These are phyloP conservation scores for Cirrhinus mrigala DNA, from an alignment of 2,797 vertebrate species.

Conservation along the genomic window DNA sequence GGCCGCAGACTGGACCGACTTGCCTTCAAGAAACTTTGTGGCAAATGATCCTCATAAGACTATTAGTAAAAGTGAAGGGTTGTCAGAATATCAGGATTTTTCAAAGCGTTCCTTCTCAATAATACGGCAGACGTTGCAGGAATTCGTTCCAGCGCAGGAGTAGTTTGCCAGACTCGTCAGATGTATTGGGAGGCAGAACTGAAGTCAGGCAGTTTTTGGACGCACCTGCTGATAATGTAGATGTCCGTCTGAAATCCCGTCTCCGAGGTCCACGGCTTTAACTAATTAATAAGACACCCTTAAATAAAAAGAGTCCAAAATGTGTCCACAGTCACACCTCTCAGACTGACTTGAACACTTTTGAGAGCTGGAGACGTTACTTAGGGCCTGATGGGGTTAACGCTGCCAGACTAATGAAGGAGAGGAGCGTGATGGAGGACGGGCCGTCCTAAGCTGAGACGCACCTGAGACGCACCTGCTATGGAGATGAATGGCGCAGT, in stretches of 20 bases:
- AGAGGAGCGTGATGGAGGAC: not conserved
- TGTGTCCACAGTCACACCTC: not conserved
- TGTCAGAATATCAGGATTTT: conserved; percentile 73
- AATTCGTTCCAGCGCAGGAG: conserved; percentile 67
- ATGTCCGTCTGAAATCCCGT: conserved; percentile 81
- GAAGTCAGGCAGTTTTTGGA: conserved; percentile 70
- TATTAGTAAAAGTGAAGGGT: conserved; percentile 55
- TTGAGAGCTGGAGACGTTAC: conserved; percentile 26
- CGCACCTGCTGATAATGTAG: conserved; percentile 78
- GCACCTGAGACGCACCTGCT: conserved; percentile 44
- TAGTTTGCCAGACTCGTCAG: conserved; percentile 73
- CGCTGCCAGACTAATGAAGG: conserved; percentile 22
- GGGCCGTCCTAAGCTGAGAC: not conserved
- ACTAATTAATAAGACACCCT: conserved; percentile 84
- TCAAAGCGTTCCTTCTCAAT: conserved; percentile 73
- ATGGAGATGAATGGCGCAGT: conserved; percentile 21
- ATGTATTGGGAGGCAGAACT: conserved; percentile 77
- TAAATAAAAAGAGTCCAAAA: conserved; percentile 73
- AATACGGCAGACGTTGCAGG: conserved; percentile 74
- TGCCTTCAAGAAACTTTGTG: conserved; percentile 19
- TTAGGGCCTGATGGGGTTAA: conserved; percentile 48
- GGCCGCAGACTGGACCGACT: not conserved
- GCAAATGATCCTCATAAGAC: conserved; percentile 56
- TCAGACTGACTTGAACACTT: not conserved
- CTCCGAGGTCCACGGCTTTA: conserved; percentile 74